A percentile compares a stretch with the other conserved stretches of the same genome.
These are phyloP conservation scores for Festucalex cinctus DNA, from an alignment of 2,113 vertebrate genomes.

Conservation along the genomic window DNA sequence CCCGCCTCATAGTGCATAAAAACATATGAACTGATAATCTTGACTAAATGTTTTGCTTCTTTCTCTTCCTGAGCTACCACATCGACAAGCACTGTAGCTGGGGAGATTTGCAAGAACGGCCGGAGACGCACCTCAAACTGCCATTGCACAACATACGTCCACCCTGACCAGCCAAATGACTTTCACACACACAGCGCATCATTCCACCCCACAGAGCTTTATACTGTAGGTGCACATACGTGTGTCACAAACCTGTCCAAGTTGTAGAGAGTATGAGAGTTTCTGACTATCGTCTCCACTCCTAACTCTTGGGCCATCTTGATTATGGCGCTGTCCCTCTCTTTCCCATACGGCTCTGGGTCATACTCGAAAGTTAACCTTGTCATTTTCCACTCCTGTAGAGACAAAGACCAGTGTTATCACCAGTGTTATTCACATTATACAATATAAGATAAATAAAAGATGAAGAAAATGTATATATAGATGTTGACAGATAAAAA, in stretches of 20 bases:
- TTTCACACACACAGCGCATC: too few relatives aligned
- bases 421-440: not conserved
- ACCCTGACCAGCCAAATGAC: too few relatives aligned
- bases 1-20: too few relatives aligned
- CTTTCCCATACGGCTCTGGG: slow-evolving; percentile 93
- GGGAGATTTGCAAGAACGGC: too few relatives aligned
- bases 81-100: too few relatives aligned
- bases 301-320: slow-evolving; percentile 94
- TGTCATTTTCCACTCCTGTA: slow-evolving; percentile 92
- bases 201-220: not conserved
- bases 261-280: slow-evolving; percentile 92
- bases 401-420: not conserved
- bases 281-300: slow-evolving; percentile 86
- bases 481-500: not conserved
- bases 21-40: too few relatives aligned
- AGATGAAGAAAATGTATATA: not conserved
- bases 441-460: not conserved
- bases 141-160: too few relatives aligned
- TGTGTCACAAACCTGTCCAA: slow-evolving; percentile 81
- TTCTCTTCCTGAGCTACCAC: too few relatives aligned
- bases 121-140: too few relatives aligned
- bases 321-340: slow-evolving; percentile 88
- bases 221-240: not conserved
- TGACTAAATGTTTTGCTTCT: too few relatives aligned
- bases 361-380: slow-evolving; percentile 92